Evolutionary conservation across 2,797 vertebrate genomes (phyloP).

Genomic region (Emydoidea blandingii): DNA sequence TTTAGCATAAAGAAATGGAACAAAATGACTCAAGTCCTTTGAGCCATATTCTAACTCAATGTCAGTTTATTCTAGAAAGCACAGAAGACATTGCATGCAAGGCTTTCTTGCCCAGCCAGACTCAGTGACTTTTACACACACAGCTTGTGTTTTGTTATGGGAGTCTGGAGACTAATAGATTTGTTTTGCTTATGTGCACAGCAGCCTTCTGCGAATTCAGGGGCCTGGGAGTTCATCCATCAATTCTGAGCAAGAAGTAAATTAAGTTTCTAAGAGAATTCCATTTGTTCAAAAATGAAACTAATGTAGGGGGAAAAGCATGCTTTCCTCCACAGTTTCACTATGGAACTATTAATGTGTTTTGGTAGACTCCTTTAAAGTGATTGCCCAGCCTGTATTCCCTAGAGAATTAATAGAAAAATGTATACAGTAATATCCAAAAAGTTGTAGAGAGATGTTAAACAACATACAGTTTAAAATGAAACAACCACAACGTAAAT

Average conservation of each 20-base stretch:
- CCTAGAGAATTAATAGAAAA: background rate
- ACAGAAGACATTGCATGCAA: background rate
- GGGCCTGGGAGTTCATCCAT: background rate
- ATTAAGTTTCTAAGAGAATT: background rate
- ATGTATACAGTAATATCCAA: background rate
- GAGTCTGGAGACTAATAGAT: background rate
- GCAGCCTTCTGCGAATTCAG: background rate
- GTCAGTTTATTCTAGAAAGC: background rate
- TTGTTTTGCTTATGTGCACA: background rate
- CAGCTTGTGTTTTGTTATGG: background rate
- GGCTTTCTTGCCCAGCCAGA: background rate
- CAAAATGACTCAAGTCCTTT: background rate
- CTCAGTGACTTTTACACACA: background rate
- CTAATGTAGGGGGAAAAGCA: background rate
- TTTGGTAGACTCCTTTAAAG: background rate
- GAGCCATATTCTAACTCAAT: background rate
- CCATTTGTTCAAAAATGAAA: background rate
- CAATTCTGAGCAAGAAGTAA: background rate
- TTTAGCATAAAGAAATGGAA: background rate
- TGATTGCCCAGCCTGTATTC: background rate
- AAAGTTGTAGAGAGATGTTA: background rate
- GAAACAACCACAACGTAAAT: background rate
- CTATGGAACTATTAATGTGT: background rate
- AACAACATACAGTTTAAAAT: background rate
- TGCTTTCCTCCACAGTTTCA: background rate